Evolutionary conservation across 2,888 invertebrate genomes (phyloP).

Genomic region (Parelbella ahira): DNA sequence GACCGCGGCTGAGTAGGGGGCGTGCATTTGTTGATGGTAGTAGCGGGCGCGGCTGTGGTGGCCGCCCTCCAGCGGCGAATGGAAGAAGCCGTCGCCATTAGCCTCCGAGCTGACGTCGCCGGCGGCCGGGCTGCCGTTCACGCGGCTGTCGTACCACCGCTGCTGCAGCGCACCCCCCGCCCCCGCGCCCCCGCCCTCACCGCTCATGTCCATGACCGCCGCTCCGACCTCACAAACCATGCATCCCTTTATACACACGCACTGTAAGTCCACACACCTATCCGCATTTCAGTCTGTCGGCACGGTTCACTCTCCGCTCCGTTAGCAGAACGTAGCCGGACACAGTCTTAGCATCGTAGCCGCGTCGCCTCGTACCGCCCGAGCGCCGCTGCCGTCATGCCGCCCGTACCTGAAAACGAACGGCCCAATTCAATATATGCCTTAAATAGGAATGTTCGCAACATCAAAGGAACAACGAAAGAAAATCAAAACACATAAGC

Average conservation of each 20-base stretch:
- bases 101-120: constrained; percentile 72
- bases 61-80: constrained; percentile 77
- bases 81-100: constrained; percentile 79
- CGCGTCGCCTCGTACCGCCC: constrained; percentile 31
- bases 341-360: constrained; percentile 47
- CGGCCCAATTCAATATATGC: constrained; percentile 5
- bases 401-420: constrained; percentile 54
- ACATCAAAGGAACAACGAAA: constrained; percentile 59
- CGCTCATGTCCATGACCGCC: constrained; percentile 77
- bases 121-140: constrained; percentile 76
- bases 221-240: constrained; percentile 76
- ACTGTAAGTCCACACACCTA: constrained; percentile 69
- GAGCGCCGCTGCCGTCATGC: constrained; percentile 44
- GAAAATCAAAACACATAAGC: constrained; percentile 38
- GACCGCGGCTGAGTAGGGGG: constrained; percentile 77
- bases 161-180: constrained; percentile 72
- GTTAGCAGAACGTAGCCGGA: constrained; percentile 31
- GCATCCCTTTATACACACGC: constrained; percentile 75
- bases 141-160: constrained; percentile 79
- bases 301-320: constrained; percentile 6
- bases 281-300: constrained; percentile 57
- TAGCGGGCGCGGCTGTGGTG: constrained; percentile 78
- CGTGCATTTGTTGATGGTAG: constrained; percentile 81
- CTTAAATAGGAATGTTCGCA: constrained; percentile 28
- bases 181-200: constrained; percentile 66